Evolutionary conservation across 2,113 vertebrate species (phyloP).

Genomic region (Neoarius graeffei): DNA sequence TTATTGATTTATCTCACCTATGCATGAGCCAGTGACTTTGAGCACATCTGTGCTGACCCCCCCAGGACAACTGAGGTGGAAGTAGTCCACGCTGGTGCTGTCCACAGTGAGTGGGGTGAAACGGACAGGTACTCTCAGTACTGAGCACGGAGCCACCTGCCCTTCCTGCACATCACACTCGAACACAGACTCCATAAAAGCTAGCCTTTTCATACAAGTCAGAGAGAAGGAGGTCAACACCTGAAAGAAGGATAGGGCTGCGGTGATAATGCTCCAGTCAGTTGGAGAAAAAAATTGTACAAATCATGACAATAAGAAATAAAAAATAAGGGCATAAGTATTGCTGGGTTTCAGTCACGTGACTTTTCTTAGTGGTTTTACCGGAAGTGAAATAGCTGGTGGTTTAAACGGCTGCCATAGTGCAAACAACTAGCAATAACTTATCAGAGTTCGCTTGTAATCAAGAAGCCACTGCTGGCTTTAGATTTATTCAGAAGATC

Average conservation of each 20-base stretch:
- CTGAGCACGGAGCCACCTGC: conserved; percentile 71
- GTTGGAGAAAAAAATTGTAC: neutral
- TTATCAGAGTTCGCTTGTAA: no score
- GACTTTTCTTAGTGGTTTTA: no score
- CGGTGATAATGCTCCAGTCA: neutral
- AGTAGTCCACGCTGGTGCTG: conserved; percentile 77
- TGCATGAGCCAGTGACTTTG: conserved; percentile 81
- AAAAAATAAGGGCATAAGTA: neutral
- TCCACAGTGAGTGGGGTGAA: conserved; percentile 80
- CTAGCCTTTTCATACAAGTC: conserved; percentile 55
- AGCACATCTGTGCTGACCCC: conserved; percentile 71
- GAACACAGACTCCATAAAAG: conserved; percentile 73
- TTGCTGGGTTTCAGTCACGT: no score
- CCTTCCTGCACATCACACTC: conserved; percentile 67
- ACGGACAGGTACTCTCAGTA: conserved; percentile 64
- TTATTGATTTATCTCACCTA: conserved; percentile 71
- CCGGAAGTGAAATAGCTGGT: no score
- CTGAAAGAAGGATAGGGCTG: conserved; percentile 64
- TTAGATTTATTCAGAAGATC: no score
- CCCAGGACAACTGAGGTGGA: conserved; percentile 74
- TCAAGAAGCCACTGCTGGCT: no score
- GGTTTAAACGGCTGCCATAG: no score
- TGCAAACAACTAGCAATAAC: no score
- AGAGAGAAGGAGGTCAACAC: conserved; percentile 80
- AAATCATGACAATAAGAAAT: neutral